phyloP scores from a whole-genome alignment of 2,888 invertebrate species.

The Mycalesis mineus region DNA sequence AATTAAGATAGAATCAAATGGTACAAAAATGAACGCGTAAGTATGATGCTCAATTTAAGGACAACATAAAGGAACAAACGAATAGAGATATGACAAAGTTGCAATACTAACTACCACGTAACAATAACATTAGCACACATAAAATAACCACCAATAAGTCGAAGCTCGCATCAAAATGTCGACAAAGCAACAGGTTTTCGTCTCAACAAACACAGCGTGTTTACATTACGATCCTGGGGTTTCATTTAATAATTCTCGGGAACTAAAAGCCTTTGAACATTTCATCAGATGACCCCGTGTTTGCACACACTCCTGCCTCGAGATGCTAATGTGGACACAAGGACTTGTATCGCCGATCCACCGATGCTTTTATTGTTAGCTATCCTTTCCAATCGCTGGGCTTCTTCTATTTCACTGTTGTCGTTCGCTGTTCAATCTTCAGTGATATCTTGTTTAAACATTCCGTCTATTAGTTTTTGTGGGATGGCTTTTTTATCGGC shows the following conservation, averaged over 20 bases:
- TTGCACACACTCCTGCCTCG: constrained; percentile 75
- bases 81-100: constrained; percentile 58
- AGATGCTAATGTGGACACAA: constrained; percentile 79
- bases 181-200: constrained; percentile 76
- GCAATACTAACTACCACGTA: constrained; percentile 58
- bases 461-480: constrained; percentile 30
- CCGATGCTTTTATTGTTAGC: constrained; percentile 71
- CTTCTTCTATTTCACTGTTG: constrained; percentile 67
- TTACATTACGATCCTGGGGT: constrained; percentile 77
- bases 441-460: constrained; percentile 60
- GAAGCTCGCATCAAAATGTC: constrained; percentile 69
- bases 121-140: constrained; percentile 73
- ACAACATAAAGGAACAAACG: constrained; percentile 31
- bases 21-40: too few relatives aligned
- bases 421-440: constrained; percentile 60
- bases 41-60: too few relatives aligned
- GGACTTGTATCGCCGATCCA: constrained; percentile 76
- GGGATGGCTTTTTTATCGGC: constrained; percentile 19
- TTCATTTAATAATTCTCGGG: constrained; percentile 79
- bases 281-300: constrained; percentile 79
- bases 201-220: constrained; percentile 69
- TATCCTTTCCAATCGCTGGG: constrained; percentile 55
- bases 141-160: constrained; percentile 76
- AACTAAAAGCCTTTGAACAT: constrained; percentile 79
- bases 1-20: constrained; percentile 34